These are phyloP conservation scores for Ictidomys tridecemlineatus DNA, from an alignment of 2,113 vertebrate genomes.

Conservation along the genomic window DNA sequence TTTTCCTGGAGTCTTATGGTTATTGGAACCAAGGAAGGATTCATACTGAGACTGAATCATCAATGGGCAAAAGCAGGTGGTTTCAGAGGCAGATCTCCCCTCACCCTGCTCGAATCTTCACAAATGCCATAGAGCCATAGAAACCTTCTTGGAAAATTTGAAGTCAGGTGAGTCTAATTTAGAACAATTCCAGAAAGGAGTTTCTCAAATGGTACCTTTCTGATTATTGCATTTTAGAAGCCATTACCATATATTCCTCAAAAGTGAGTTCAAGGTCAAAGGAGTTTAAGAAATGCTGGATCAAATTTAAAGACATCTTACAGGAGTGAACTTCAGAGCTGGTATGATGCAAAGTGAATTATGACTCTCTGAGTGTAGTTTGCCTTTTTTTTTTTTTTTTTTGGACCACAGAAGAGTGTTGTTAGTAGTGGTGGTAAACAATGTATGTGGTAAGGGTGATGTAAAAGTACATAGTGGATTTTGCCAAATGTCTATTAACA, in stretches of 20 bases:
- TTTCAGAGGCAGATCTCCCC: background rate
- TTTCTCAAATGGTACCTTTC: background rate
- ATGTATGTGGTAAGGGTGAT: background rate
- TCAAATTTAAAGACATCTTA: background rate
- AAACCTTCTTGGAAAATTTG: background rate
- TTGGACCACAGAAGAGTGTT: background rate
- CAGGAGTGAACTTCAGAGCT: background rate
- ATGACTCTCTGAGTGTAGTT: background rate
- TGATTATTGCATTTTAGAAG: background rate
- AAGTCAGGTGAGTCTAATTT: background rate
- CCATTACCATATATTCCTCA: background rate
- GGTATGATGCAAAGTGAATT: background rate
- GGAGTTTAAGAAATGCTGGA: background rate
- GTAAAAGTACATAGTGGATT: background rate
- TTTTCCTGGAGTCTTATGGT: background rate
- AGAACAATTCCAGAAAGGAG: background rate
- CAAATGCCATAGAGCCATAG: background rate
- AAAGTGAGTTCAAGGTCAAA: constrained; percentile 12
- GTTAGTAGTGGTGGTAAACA: fast-evolving
- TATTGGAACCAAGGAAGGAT: background rate
- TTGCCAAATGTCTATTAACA: background rate
- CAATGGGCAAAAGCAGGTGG: background rate
- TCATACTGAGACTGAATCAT: background rate
- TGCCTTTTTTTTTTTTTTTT: background rate
- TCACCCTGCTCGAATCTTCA: background rate